A percentile compares a stretch with the other conserved stretches of the same genome.
phyloP scores from a whole-genome alignment of 2,797 vertebrate genomes.

The Heteromormyrus szaboi region DNA sequence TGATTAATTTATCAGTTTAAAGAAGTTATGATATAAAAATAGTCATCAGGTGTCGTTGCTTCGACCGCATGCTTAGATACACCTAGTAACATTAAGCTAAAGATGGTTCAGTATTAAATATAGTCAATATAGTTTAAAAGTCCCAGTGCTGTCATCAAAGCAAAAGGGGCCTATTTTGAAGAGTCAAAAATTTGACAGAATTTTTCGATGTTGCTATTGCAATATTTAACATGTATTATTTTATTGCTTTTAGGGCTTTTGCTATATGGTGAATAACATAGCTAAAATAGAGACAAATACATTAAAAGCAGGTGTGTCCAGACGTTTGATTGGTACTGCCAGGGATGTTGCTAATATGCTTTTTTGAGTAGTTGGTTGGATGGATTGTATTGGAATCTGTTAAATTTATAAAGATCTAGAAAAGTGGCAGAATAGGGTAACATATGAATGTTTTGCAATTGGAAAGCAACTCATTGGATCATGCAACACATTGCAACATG shows the following conservation, averaged over 20 bases:
- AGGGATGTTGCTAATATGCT: not conserved
- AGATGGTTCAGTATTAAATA: too few relatives aligned
- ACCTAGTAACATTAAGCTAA: too few relatives aligned
- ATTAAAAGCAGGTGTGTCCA: not conserved
- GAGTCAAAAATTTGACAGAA: not conserved
- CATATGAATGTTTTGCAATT: not conserved
- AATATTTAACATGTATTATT: not conserved
- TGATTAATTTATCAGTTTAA: too few relatives aligned
- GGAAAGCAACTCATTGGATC: not conserved
- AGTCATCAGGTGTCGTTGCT: too few relatives aligned
- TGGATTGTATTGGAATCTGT: not conserved
- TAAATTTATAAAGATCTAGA: not conserved
- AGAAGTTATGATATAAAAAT: too few relatives aligned
- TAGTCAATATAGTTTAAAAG: too few relatives aligned
- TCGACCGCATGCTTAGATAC: too few relatives aligned
- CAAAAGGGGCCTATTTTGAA: not conserved
- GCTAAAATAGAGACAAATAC: not conserved
- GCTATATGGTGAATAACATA: not conserved
- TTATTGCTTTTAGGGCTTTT: not conserved
- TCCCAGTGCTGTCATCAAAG: not conserved
- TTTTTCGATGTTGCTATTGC: not conserved
- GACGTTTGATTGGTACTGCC: not conserved
- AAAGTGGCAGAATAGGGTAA: not conserved
- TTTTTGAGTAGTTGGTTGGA: not conserved
- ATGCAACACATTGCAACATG: not conserved